phyloP scores from a whole-genome alignment of 2,113 vertebrate species.

The Pantherophis guttatus region DNA sequence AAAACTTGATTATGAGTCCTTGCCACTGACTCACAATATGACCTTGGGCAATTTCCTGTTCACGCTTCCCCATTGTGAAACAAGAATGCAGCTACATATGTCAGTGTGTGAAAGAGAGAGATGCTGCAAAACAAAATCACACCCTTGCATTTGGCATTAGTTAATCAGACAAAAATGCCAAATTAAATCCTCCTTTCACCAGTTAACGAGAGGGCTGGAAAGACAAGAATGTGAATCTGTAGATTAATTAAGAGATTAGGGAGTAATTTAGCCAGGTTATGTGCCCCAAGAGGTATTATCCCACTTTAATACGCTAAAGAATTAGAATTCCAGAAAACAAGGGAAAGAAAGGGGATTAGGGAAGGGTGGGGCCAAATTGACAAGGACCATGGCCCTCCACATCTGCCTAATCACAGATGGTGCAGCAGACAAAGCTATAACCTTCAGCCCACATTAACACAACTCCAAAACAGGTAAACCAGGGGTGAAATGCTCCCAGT shows the following conservation, averaged over 20 bases:
- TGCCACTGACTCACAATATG: slow-evolving; percentile 21
- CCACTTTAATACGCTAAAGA: neutral
- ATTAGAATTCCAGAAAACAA: neutral
- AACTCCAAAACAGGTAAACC: neutral
- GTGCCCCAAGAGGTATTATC: neutral
- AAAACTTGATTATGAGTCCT: neutral
- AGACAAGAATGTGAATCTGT: neutral
- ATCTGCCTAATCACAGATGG: neutral
- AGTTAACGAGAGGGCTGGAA: too few relatives aligned
- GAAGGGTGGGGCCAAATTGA: neutral
- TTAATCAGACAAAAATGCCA: neutral
- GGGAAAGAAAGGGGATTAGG: neutral
- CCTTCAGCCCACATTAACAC: neutral
- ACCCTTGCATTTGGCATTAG: slow-evolving; percentile 1
- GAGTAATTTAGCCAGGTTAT: neutral
- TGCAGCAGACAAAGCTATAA: neutral
- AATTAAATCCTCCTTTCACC: neutral
- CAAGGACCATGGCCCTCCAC: neutral
- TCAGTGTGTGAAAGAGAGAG: neutral
- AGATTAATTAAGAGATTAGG: neutral
- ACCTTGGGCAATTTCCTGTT: slow-evolving; percentile 33
- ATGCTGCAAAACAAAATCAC: neutral
- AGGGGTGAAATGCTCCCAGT: too few relatives aligned
- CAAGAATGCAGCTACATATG: neutral
- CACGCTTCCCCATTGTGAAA: slow-evolving; percentile 1